Conservation (phyloP, 2,797 vertebrate genomes). For the Anisognathus igniventris region DNA sequence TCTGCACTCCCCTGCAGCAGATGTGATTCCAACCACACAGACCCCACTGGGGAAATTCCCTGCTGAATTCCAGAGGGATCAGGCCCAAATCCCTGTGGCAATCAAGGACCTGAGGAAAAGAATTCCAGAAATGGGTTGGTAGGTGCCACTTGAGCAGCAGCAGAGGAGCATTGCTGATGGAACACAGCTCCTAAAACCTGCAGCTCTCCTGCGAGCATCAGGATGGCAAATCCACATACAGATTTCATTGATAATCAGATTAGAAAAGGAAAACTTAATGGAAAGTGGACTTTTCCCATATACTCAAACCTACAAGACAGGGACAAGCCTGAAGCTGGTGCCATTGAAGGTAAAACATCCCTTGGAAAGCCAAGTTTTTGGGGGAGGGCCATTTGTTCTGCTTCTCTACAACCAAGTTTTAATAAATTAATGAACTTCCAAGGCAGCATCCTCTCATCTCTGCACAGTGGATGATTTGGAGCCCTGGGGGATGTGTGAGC, state of each 20-base stretch:
- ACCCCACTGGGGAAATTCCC: not conserved
- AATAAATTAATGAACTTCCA: not conserved
- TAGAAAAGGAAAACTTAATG: not conserved
- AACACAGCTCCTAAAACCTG: not conserved
- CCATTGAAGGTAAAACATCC: not conserved
- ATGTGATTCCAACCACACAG: not conserved
- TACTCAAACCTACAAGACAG: not conserved
- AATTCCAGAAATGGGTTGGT: not conserved
- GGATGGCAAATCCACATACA: fast-evolving
- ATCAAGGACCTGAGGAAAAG: not conserved
- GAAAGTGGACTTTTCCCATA: not conserved
- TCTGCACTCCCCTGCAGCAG: not conserved
- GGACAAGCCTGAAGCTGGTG: not conserved
- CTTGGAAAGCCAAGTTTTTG: not conserved
- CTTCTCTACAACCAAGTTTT: not conserved
- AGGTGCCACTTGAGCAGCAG: not conserved
- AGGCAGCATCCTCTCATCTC: not conserved
- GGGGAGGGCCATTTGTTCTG: not conserved
- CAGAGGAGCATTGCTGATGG: not conserved
- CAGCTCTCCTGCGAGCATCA: not conserved
- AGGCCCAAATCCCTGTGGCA: not conserved
- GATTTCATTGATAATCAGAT: not conserved
- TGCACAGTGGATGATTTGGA: not conserved
- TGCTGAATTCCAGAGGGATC: not conserved
- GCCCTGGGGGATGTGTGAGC: not conserved